Percentiles rank a stretch among this genome's conserved stretches.
phyloP scores from a whole-genome alignment of 1,140 invertebrate species.

The Phortica variegata region DNA sequence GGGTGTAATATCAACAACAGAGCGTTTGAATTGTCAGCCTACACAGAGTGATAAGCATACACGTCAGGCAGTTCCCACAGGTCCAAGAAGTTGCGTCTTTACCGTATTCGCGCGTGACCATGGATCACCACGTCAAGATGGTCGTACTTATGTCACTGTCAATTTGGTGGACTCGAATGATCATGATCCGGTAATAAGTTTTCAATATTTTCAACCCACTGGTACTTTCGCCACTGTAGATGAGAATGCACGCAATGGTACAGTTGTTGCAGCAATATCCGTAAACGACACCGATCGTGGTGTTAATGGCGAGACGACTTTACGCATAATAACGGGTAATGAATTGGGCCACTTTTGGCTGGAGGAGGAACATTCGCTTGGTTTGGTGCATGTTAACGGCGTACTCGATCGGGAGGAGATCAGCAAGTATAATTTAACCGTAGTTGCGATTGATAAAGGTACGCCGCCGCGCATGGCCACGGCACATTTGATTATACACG shows the following conservation, averaged over 20 bases:
- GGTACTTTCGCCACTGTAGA: slow-evolving; percentile 86
- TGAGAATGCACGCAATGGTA: slow-evolving; percentile 87
- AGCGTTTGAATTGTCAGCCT: slow-evolving; percentile 73
- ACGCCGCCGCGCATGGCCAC: slow-evolving; percentile 79
- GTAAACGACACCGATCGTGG: slow-evolving; percentile 90
- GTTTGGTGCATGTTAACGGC: slow-evolving; percentile 89
- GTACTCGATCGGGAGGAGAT: slow-evolving; percentile 90
- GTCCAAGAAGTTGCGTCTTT: slow-evolving; percentile 87
- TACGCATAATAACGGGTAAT: slow-evolving; percentile 85
- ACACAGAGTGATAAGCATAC: slow-evolving; percentile 60
- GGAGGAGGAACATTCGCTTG: slow-evolving; percentile 79
- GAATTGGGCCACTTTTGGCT: slow-evolving; percentile 86
- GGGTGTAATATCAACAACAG: slow-evolving; percentile 79
- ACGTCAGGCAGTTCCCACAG: slow-evolving; percentile 54
- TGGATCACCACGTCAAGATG: slow-evolving; percentile 84
- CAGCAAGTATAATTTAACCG: slow-evolving; percentile 86
- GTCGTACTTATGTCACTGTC: slow-evolving; percentile 91
- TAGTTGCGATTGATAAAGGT: slow-evolving; percentile 88
- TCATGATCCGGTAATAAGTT: slow-evolving; percentile 89
- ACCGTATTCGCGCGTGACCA: slow-evolving; percentile 92
- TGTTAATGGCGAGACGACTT: slow-evolving; percentile 81
- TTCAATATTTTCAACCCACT: slow-evolving; percentile 82
- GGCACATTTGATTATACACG: slow-evolving; percentile 84
- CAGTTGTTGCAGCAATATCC: slow-evolving; percentile 89
- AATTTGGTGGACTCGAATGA: slow-evolving; percentile 92